Evolutionary conservation across 2,113 vertebrate species (phyloP).

Genomic region (Hippocampus abdominalis): DNA sequence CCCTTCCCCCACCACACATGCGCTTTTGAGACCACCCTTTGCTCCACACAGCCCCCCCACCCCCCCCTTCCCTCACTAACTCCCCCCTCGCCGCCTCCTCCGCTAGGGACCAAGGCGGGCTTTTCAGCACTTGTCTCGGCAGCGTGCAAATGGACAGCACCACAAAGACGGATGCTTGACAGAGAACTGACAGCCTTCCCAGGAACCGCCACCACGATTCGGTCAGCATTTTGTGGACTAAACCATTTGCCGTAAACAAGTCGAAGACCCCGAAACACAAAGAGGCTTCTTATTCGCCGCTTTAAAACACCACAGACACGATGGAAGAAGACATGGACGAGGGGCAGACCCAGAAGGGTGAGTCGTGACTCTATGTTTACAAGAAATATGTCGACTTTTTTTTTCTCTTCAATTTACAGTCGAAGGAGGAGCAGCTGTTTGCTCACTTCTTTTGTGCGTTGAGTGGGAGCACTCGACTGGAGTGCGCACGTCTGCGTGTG

Average conservation of each 20-base stretch:
- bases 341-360: conserved; percentile 98
- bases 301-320: conserved; percentile 66
- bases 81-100: conserved; percentile 51
- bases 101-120: conserved; percentile 65
- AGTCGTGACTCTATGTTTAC: conserved; percentile 13
- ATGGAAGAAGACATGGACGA: conserved; percentile 99
- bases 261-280: conserved; percentile 22
- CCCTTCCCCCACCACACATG: conserved; percentile 33
- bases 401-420: conserved; percentile 10
- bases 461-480: conserved; percentile 45
- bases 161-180: conserved; percentile 89
- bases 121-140: conserved; percentile 82
- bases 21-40: conserved; percentile 55
- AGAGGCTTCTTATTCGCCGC: conserved; percentile 32
- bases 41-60: conserved; percentile 54
- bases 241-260: conserved; percentile 1
- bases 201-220: conserved; percentile 70
- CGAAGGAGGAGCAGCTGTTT: conserved; percentile 56
- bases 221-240: conserved; percentile 64
- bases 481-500: conserved; percentile 41
- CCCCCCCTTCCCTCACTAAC: conserved; percentile 27
- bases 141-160: conserved; percentile 82
- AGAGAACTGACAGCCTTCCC: conserved; percentile 81
- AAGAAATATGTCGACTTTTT: conserved; percentile 15
- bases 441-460: conserved; percentile 59